Base-by-base conservation (phyloP, 2,797 vertebrate species). In the Xyrichtys novacula region DNA sequence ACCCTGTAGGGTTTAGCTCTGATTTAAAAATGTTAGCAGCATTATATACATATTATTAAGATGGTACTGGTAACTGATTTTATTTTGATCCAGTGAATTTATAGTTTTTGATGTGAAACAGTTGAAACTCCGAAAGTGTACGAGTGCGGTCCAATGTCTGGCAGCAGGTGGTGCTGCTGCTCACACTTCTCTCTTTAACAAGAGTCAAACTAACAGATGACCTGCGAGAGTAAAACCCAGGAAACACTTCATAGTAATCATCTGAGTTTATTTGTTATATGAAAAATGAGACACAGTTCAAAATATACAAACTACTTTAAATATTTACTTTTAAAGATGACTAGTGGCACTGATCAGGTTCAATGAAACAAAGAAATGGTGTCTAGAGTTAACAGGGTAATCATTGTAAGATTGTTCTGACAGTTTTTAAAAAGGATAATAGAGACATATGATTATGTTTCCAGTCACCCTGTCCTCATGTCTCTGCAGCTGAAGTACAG, bases 251-350 rank as follows among this genome's bases (percentile, higher is more conserved):
- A n/a, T n/a, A n/a, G n/a, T n/a, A n/a, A 14, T 11, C 32, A 34
- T 12, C 11, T 34, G 32, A 34, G 32, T 34, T 34, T 34, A 34
- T 22, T 7, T 46, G 65, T 74, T 20, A 39, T 64, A 44, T 43
- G 4, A 29, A 62, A 78, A 76, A 66, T 57, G 5, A 57, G 4
- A 5, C 23, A 32, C 6, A 28, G n/a, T n/a, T 43, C 58, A 65
- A 14, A 42, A 23, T 20, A 8, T 20, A 48, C 7, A 64, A 2
- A 23, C 15, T 31, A 48, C 6, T 60, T 63, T 38, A 7, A 43
- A 25, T 6, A 2, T 7, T 0, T 7, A 50, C 1, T 15, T 47
- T 58, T 12, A 20, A 7, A 31, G 43, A 12, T 39, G 8, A 9
- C n/a, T 43, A 19, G 44, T 34, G 52, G 6, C 31, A 48, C 25